A percentile compares a stretch with the other conserved stretches of the same genome.
phyloP scores from a whole-genome alignment of 1,140 invertebrate species.

The Caenorhabditis tropicalis region DNA sequence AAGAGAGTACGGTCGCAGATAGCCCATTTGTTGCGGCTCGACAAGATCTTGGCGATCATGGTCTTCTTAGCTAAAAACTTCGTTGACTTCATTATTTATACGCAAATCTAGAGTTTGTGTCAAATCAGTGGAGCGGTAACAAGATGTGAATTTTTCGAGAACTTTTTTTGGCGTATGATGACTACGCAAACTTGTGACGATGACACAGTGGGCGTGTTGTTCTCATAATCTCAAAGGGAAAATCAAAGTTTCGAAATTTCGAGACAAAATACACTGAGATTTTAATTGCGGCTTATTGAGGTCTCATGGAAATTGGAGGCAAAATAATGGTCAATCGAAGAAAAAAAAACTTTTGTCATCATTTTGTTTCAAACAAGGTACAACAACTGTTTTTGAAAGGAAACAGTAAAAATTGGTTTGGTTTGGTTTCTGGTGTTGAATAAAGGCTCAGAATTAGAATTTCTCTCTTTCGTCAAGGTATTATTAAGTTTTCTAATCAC shows the following conservation, averaged over 20 bases:
- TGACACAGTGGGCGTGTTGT: constrained; percentile 13
- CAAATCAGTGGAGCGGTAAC: background rate
- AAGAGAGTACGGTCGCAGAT: constrained; percentile 24
- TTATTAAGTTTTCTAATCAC: constrained; percentile 7
- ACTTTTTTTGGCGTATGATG: background rate
- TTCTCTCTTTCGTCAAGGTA: background rate
- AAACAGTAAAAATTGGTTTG: background rate
- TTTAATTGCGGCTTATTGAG: constrained; percentile 33
- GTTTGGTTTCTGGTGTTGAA: constrained; percentile 5
- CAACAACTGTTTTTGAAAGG: background rate
- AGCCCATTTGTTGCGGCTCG: constrained; percentile 29
- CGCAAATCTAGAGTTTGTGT: background rate
- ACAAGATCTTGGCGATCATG: constrained; percentile 29
- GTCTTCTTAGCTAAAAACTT: constrained; percentile 36
- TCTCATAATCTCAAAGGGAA: background rate
- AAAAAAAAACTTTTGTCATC: constrained; percentile 6
- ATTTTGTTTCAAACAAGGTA: background rate
- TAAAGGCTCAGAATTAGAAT: background rate
- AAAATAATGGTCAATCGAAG: background rate
- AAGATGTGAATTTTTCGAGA: background rate
- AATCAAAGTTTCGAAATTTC: constrained; percentile 7
- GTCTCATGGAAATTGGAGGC: background rate
- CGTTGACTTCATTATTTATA: constrained; percentile 17
- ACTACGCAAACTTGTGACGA: background rate
- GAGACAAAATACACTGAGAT: background rate